Evolutionary conservation across 2,888 invertebrate species (phyloP).

Genomic region (Dexiosoma caninum): DNA sequence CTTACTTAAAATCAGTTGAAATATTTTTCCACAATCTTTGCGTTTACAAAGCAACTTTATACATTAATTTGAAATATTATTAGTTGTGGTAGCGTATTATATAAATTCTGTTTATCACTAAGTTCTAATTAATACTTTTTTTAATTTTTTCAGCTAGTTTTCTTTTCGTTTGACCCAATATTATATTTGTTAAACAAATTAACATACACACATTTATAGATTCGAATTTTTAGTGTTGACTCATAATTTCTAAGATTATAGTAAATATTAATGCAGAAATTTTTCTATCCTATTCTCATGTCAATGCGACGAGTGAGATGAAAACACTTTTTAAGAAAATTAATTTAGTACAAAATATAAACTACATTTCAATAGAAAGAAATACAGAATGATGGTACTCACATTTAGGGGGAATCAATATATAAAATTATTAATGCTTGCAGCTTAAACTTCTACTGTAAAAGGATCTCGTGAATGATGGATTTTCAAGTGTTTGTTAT

Average conservation of each 20-base stretch:
- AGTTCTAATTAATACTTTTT: constrained; percentile 54
- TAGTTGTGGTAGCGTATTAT: constrained; percentile 6
- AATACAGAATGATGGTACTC: constrained; percentile 27
- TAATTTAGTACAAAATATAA: constrained; percentile 12
- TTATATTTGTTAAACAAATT: constrained; percentile 36
- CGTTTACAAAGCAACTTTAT: constrained; percentile 4
- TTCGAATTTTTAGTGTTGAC: constrained; percentile 23
- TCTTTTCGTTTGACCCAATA: constrained; percentile 19
- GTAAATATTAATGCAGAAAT: constrained; percentile 39
- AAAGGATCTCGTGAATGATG: constrained; percentile 93
- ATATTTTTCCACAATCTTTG: constrained; percentile 39
- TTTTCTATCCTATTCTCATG: constrained; percentile 48
- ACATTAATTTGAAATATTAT: constrained; percentile 28
- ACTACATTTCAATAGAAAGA: constrained; percentile 17
- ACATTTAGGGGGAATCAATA: constrained; percentile 8
- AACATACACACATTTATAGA: constrained; percentile 58
- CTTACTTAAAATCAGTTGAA: neutral
- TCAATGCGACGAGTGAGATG: constrained; percentile 17
- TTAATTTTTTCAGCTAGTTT: constrained; percentile 1
- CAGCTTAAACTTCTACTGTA: constrained; percentile 83
- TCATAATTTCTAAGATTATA: constrained; percentile 29
- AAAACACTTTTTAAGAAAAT: constrained; percentile 19
- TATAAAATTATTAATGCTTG: constrained; percentile 11
- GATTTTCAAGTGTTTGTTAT: constrained; percentile 92
- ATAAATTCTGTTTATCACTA: constrained; percentile 47